Conservation (phyloP, 2,888 invertebrate species). For the Ligdia adustata region DNA sequence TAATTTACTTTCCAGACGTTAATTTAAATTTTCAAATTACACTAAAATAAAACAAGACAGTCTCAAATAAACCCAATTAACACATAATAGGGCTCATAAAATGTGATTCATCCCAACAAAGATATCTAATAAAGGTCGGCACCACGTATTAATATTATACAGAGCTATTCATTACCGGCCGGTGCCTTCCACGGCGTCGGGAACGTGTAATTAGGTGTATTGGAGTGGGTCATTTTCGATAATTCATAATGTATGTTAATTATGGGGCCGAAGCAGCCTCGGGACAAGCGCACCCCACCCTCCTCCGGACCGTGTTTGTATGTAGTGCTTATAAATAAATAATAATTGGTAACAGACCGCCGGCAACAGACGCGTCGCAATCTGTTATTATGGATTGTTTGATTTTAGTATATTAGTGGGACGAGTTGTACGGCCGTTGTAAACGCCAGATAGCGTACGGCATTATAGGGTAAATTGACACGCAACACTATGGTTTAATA, state of each 20-base stretch:
- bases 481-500: constrained; percentile 17
- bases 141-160: constrained; percentile 73
- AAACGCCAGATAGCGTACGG: constrained; percentile 2
- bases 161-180: constrained; percentile 70
- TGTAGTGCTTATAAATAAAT: constrained; percentile 51
- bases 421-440: constrained; percentile 7
- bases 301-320: constrained; percentile 49
- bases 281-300: constrained; percentile 51
- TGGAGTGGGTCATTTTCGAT: constrained; percentile 76
- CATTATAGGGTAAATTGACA: constrained; percentile 4
- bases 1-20: constrained; percentile 24
- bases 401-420: constrained; percentile 38
- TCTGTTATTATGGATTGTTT: constrained; percentile 39
- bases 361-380: constrained; percentile 42
- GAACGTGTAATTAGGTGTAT: constrained; percentile 76
- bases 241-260: constrained; percentile 83
- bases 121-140: constrained; percentile 67
- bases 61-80: constrained; percentile 61
- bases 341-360: constrained; percentile 50
- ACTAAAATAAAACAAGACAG: constrained; percentile 39
- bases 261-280: constrained; percentile 69
- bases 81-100: constrained; percentile 63
- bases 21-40: constrained; percentile 28
- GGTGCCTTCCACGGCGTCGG: constrained; percentile 51
- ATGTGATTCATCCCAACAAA: constrained; percentile 68